phyloP scores from a whole-genome alignment of 2,113 vertebrate genomes.

The Urocynchramus pylzowi region DNA sequence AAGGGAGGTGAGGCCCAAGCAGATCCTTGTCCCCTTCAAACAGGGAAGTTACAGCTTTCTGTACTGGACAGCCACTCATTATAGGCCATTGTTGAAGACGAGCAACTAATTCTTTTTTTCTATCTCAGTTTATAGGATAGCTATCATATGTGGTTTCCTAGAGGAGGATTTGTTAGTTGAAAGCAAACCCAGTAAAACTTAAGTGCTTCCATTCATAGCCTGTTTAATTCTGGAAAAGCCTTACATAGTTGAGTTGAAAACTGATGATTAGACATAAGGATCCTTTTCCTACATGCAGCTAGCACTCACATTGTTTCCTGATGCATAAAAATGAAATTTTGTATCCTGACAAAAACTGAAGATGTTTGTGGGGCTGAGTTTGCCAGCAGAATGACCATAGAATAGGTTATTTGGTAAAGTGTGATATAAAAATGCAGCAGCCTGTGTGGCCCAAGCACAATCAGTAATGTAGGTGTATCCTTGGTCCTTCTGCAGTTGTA shows the following conservation, averaged over 20 bases:
- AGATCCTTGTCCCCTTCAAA: not conserved
- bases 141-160: not conserved
- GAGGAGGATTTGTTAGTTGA: not conserved
- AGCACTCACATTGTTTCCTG: not conserved
- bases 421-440: not conserved
- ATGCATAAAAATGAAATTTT: not conserved
- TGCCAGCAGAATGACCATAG: fast-evolving
- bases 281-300: not conserved
- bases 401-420: not conserved
- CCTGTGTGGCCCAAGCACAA: not conserved
- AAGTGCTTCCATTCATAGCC: not conserved
- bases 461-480: not conserved
- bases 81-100: not conserved
- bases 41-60: not conserved
- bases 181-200: not conserved
- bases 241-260: not conserved
- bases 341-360: not conserved
- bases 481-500: not conserved
- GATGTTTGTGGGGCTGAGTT: not conserved
- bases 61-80: not conserved
- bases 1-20: not conserved
- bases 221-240: not conserved
- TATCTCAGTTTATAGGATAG: not conserved
- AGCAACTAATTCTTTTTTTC: not conserved
- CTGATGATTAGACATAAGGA: not conserved